A percentile compares a stretch with the other conserved stretches of the same genome.
Evolutionary conservation across 2,888 invertebrate species (phyloP).

Genomic region (Acanthoscelides obtectus): DNA sequence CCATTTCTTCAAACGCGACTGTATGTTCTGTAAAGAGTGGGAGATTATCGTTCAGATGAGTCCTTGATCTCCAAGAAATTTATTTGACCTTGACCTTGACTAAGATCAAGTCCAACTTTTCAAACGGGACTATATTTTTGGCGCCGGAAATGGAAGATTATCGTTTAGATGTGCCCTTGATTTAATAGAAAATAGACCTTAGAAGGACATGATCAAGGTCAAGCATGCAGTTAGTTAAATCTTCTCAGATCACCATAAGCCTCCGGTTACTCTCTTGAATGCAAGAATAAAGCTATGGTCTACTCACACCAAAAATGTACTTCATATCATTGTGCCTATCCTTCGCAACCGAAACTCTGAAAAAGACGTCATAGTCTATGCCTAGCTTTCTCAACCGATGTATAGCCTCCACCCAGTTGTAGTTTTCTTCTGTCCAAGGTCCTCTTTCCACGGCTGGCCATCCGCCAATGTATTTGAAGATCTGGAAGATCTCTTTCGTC

Average conservation of each 20-base stretch:
- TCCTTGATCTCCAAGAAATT: too few species aligned
- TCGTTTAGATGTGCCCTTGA: too few species aligned
- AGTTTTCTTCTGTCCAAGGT: conserved; percentile 45
- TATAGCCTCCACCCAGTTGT: conserved; percentile 40
- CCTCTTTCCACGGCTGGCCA: conserved; percentile 56
- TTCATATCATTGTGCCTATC: conserved; percentile 32
- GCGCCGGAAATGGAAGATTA: too few species aligned
- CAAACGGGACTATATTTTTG: too few species aligned
- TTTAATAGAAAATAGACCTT: too few species aligned
- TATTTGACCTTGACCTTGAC: too few species aligned
- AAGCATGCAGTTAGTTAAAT: conserved; percentile 2
- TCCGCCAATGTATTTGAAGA: conserved; percentile 52
- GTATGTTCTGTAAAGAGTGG: too few species aligned
- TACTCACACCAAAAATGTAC: conserved; percentile 38
- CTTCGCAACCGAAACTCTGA: conserved; percentile 32
- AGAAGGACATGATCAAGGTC: too few species aligned
- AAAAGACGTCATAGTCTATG: conserved; percentile 39
- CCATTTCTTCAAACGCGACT: too few species aligned
- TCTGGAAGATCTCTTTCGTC: conserved; percentile 34
- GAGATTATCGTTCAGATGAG: too few species aligned
- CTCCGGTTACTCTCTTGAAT: neutral
- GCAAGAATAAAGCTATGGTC: too few species aligned
- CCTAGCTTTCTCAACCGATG: conserved; percentile 38
- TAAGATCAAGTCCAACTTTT: too few species aligned
- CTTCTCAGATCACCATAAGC: neutral